These are phyloP conservation scores for Mactra quadrangularis DNA, from an alignment of 1,140 invertebrate genomes.

Conservation along the genomic window DNA sequence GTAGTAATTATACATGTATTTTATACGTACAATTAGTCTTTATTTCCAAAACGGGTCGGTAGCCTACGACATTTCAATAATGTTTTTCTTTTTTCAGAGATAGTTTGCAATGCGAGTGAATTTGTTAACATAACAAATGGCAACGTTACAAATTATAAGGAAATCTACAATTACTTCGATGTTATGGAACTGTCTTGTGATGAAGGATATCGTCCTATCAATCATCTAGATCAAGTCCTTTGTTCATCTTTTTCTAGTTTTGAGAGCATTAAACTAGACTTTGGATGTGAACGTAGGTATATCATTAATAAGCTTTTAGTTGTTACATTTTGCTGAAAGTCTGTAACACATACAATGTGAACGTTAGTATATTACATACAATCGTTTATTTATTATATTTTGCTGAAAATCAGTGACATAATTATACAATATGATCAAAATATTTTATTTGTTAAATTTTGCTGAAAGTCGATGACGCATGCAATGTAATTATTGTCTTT, in stretches of 20 bases:
- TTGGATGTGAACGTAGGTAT: slow-evolving; percentile 19
- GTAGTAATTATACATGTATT: too few relatives aligned
- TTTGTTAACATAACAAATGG: slow-evolving; percentile 19
- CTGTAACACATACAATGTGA: not conserved
- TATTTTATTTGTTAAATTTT: not conserved
- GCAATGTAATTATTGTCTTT: too few relatives aligned
- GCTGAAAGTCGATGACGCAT: not conserved
- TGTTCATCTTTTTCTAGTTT: not conserved
- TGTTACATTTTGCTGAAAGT: too few relatives aligned
- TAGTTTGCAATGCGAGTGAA: not conserved
- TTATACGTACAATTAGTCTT: too few relatives aligned
- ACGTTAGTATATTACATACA: not conserved
- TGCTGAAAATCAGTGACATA: not conserved
- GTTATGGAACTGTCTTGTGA: slow-evolving; percentile 17
- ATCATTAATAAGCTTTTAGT: too few relatives aligned
- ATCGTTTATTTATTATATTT: not conserved
- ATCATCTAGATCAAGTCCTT: not conserved
- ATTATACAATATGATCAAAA: not conserved
- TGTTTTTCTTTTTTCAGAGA: slow-evolving; percentile 18
- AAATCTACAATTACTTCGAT: slow-evolving; percentile 3
- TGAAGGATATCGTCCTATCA: slow-evolving; percentile 4
- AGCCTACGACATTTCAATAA: too few relatives aligned
- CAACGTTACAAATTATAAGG: slow-evolving; percentile 15
- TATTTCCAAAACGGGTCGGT: too few relatives aligned
- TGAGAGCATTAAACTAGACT: not conserved